Evolutionary conservation across 1,140 invertebrate species (phyloP), one percentile per base, ranked within the genome.

Genomic region (Drosophila setifemur): DNA sequence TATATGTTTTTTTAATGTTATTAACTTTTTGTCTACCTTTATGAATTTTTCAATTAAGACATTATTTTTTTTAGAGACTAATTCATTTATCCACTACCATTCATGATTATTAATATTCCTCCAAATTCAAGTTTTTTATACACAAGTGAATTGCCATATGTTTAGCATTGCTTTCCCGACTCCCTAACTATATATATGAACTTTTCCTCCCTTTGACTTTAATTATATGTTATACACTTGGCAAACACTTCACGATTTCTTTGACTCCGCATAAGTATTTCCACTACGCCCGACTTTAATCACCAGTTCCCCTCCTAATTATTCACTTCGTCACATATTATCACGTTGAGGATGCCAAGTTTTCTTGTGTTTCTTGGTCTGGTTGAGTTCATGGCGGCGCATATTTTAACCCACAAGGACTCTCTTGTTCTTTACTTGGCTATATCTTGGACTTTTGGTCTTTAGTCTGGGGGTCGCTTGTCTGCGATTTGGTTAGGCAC

Each of bases 301-400:
- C 55, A 28, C 18, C 31, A 16, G 48, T 18, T 29, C 12, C 26
- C 26, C 57, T n/a, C 18, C 60, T 64, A 64, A 64, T 64, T 64
- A 64, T 63, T 64, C 31, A 49, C 60, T 64, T 64, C 58, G 43
- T 48, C 57, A 39, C 60, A 64, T 64, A 64, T 64, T 64, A 64
- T 64, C 60, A 64, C 60, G 60, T 64, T 64, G 35, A 39, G 60
- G 25, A 57, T 64, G 57, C 42, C 60, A 64, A 63, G 57, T 49
- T 63, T 37, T 18, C 60, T 25, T 64, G 57, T 64, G 57, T 64
- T 64, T 48, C 31, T 63, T 48, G 18, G 16, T 18, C 31, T 19
- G n/a, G 19, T 25, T 9, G 33, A 49, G 57, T 64, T 64, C 60
- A 64, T 64, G 57, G 31, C 43, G n/a, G 18, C 60, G 60, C 57